A percentile compares a stretch with the other conserved stretches of the same genome.
Evolutionary conservation across 2,797 vertebrate species (phyloP).

Genomic region (Cuniculus paca): DNA sequence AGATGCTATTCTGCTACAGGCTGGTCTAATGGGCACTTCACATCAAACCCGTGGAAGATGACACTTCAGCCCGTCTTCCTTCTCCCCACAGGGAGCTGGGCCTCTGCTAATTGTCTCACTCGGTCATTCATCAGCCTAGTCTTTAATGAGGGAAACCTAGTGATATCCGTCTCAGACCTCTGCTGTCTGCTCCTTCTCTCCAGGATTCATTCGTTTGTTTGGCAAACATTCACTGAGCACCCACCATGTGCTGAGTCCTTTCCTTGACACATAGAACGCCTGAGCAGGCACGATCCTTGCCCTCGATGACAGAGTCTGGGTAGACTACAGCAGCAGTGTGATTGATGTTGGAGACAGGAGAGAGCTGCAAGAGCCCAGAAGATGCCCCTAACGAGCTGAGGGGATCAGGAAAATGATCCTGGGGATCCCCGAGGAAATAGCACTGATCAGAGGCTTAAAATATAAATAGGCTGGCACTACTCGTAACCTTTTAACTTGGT

Average conservation of each 20-base stretch:
- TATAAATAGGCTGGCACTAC: background rate
- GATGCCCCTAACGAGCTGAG: background rate
- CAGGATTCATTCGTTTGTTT: conserved; percentile 25
- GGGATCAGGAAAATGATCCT: background rate
- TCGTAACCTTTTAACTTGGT: no score
- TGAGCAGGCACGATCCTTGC: background rate
- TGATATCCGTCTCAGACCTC: background rate
- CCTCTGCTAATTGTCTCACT: conserved; percentile 35
- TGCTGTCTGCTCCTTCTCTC: background rate
- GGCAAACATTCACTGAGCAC: conserved; percentile 24
- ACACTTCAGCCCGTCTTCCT: background rate
- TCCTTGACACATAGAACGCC: background rate
- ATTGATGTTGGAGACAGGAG: background rate
- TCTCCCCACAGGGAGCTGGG: background rate
- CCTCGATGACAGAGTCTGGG: background rate
- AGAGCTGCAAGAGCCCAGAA: background rate
- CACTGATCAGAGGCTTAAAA: background rate
- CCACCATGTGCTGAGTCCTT: background rate
- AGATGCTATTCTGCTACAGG: no score
- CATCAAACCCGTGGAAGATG: conserved; percentile 48
- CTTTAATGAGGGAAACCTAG: conserved; percentile 36
- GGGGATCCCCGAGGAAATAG: conserved; percentile 6
- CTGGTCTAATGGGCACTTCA: no score
- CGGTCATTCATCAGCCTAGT: background rate
- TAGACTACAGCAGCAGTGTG: background rate